Evolutionary conservation across 2,113 vertebrate genomes (phyloP), one percentile per base, ranked within the genome.

Genomic region (Oplegnathus fasciatus): DNA sequence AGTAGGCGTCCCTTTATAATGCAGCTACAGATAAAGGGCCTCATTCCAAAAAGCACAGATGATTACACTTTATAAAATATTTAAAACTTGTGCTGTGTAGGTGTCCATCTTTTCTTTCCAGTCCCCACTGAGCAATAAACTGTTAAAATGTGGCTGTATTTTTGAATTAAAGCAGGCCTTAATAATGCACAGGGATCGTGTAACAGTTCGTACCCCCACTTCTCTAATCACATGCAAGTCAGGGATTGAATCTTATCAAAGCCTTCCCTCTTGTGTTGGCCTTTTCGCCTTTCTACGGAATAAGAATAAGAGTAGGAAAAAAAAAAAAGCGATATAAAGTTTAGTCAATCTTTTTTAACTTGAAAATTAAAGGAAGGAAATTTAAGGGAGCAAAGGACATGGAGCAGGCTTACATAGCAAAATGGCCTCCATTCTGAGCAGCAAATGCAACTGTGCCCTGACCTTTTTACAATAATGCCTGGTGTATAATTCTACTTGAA

Each of bases 171-270:
- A 73, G 20, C 1, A 0, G 46, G 54, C 30, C 64, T 82, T 37
- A 76, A 75, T 75, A 79, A 82, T 60, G 40, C 58, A n/a, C 46
- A 32, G 44, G 50, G 69, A 60, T 82, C 34, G 30, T 80, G 78
- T 22, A 64, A 73, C 13, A 17, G 62, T 61, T 71, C 42, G 1
- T 42, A 50, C 15, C 60, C 54, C 54, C 6, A 14, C 65, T 42
- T 26, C n/a, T 64, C 70, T 58, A 44, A 83, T 74, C 52, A 32
- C 30, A 78, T 73, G 72, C 55, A 6, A 70, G 71, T 64, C 78
- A 64, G 48, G 40, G 82, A 48, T 26, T 22, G 44, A 69, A 60
- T 80, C 46, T 32, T 11, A 77, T 73, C 64, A 57, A 46, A 78
- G 52, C 22, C 24, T 76, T 73, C 13, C 32, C 55, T 54, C 68